Evolutionary conservation across 35 echinoderm and acorn worm species (phyloP).

Genomic region (Hemicentrotus pulcherrimus): DNA sequence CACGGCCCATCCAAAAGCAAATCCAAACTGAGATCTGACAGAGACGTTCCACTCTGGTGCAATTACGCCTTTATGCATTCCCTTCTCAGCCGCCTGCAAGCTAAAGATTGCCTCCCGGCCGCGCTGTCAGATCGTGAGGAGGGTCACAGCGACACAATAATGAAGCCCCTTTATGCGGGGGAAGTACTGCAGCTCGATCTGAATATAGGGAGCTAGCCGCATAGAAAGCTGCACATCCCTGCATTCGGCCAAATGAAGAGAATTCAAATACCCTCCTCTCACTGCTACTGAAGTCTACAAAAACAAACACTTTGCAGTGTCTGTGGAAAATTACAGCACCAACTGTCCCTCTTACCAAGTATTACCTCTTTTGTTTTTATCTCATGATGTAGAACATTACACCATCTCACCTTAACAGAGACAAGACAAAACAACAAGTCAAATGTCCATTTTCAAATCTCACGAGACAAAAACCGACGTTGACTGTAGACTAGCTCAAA

Average conservation of each 20-base stretch:
- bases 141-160: neutral
- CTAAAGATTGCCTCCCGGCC: neutral
- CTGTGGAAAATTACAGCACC: neutral
- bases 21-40: neutral
- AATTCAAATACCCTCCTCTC: neutral
- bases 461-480: neutral
- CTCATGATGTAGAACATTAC: no score
- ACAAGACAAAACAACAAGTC: neutral
- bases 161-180: neutral
- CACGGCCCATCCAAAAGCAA: neutral
- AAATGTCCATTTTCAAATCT: neutral
- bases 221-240: neutral
- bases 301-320: neutral
- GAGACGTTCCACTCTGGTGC: neutral
- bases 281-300: neutral
- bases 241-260: neutral
- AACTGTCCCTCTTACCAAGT: neutral
- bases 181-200: neutral
- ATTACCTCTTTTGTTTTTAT: no score
- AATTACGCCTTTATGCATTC: constrained; percentile 18
- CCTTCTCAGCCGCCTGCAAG: neutral
- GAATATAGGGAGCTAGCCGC: neutral
- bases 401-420: no score
- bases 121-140: neutral
- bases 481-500: neutral